Percentiles rank a stretch among this genome's conserved stretches.
Evolutionary conservation across 2,797 vertebrate genomes (phyloP).

Genomic region (Enteromius paludinosus): DNA sequence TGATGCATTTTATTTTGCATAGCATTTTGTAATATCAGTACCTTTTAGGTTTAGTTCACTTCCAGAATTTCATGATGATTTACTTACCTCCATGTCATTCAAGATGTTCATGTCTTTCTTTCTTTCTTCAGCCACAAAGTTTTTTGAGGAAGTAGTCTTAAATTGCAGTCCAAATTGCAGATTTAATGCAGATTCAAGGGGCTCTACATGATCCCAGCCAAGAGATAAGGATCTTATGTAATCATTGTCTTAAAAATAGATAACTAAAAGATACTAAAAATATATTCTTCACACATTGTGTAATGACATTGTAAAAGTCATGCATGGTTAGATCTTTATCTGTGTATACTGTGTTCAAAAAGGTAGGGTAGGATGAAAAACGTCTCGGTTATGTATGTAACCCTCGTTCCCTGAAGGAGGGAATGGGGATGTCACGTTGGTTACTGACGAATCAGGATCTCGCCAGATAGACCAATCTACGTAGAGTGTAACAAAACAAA

Average conservation of each 20-base stretch:
- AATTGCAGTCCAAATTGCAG: neutral
- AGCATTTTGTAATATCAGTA: neutral
- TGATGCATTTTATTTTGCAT: neutral
- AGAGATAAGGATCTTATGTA: neutral
- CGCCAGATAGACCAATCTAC: no score
- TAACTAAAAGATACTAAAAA: neutral
- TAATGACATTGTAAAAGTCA: neutral
- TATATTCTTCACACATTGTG: neutral
- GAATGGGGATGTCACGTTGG: no score
- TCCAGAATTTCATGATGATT: neutral
- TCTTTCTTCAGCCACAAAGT: neutral
- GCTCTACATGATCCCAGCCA: neutral
- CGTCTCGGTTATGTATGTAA: no score
- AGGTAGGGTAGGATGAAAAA: neutral
- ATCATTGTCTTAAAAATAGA: neutral
- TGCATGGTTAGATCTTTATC: neutral
- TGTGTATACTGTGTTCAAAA: neutral
- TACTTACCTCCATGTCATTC: neutral
- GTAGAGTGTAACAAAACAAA: no score
- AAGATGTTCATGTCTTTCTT: slow-evolving; percentile 1
- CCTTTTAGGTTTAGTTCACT: neutral
- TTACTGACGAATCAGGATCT: no score
- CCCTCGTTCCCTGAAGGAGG: no score
- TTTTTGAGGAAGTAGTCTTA: neutral
- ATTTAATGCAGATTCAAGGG: neutral